Percentiles rank a stretch among this genome's conserved stretches.
Evolutionary conservation across 2,797 vertebrate genomes (phyloP).

Genomic region (Rhinichthys osculus): DNA sequence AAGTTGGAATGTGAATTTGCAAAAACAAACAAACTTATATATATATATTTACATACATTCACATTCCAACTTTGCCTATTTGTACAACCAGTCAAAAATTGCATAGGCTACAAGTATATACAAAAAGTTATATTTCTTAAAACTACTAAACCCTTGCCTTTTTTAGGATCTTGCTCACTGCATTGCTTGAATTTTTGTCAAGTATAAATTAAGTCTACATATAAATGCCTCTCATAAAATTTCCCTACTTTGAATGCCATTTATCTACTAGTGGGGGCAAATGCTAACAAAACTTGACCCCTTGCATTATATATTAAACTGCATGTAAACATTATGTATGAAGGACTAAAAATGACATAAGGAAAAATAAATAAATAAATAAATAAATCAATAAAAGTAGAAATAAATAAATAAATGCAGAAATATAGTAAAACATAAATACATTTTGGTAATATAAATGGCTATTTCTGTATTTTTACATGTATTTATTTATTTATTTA

Average conservation of each 20-base stretch:
- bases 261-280: background rate
- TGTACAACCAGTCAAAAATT: no score
- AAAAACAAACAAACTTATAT: background rate
- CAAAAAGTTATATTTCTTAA: background rate
- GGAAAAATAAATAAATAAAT: no score
- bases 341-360: no score
- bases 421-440: no score
- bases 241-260: background rate
- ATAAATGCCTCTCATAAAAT: background rate
- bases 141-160: background rate
- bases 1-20: background rate
- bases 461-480: no score
- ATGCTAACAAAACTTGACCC: background rate
- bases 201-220: background rate
- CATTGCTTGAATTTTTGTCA: background rate
- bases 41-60: background rate
- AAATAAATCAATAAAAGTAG: no score
- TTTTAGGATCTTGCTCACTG: background rate
- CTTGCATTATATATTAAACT: background rate
- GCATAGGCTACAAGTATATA: background rate
- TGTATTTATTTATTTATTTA: no score
- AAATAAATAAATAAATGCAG: no score
- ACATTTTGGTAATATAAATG: no score
- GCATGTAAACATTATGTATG: no score
- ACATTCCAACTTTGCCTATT: no score